phyloP scores from a whole-genome alignment of 35 echinoderm and acorn worm genomes.

The Apostichopus californicus region DNA sequence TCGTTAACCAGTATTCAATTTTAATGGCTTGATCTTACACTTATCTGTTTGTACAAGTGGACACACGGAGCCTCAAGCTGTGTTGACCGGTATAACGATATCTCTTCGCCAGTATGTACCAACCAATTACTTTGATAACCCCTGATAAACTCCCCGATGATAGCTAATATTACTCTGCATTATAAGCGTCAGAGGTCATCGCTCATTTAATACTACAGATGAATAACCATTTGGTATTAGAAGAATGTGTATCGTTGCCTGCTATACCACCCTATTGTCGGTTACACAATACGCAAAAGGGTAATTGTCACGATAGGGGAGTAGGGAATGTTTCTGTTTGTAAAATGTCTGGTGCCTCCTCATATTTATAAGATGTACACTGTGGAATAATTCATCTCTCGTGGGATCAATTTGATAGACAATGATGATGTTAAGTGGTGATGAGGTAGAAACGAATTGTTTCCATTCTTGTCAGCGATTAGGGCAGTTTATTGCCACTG shows the following conservation, averaged over 20 bases:
- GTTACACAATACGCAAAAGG: neutral
- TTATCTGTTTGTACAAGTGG: neutral
- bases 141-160: neutral
- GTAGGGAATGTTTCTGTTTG: neutral
- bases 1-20: neutral
- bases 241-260: neutral
- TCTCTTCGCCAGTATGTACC: neutral
- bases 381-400: neutral
- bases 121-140: conserved; percentile 12
- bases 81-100: neutral
- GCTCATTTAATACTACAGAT: neutral
- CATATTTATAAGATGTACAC: neutral
- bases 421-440: neutral
- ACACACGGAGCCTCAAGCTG: neutral
- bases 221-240: neutral
- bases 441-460: neutral
- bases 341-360: neutral
- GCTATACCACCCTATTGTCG: neutral
- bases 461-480: neutral
- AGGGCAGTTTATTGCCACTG: neutral
- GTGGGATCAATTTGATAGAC: neutral
- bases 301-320: neutral
- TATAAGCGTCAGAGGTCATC: neutral
- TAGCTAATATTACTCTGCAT: neutral
- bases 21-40: neutral